phyloP scores from a whole-genome alignment of 2,797 vertebrate genomes.

The Crenuchus spilurus region DNA sequence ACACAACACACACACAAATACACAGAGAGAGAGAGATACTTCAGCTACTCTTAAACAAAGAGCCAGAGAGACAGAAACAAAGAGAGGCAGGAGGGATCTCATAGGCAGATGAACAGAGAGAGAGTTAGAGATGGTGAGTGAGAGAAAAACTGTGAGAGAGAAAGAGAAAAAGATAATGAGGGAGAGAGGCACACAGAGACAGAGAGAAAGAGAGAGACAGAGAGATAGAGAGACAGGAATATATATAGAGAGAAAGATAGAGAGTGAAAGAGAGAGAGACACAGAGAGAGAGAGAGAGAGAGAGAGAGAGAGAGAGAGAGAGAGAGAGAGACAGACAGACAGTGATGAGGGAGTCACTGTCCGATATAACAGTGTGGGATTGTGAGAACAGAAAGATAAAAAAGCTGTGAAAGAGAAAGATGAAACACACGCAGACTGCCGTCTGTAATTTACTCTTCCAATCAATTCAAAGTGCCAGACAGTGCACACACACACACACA shows the following conservation, averaged over 20 bases:
- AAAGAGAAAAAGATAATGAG: slow-evolving; percentile 14
- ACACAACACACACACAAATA: slow-evolving; percentile 22
- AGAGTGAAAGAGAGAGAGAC: slow-evolving; percentile 7
- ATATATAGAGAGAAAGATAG: background rate
- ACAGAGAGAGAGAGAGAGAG: slow-evolving; percentile 3
- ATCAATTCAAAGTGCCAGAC: slow-evolving; percentile 47
- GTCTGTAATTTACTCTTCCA: slow-evolving; percentile 46
- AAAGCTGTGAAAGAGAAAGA: too few relatives aligned
- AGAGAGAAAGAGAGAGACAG: background rate
- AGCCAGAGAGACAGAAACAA: slow-evolving; percentile 37
- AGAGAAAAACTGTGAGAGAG: background rate
- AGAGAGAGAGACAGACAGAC: background rate
- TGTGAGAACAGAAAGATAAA: slow-evolving; percentile 45
- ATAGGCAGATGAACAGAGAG: slow-evolving; percentile 27
- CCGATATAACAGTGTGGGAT: slow-evolving; percentile 43
- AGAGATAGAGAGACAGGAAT: slow-evolving; percentile 6
- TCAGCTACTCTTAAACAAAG: slow-evolving; percentile 41
- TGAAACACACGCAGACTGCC: slow-evolving; percentile 35
- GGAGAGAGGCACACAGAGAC: slow-evolving; percentile 1
- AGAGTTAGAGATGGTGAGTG: too few relatives aligned
- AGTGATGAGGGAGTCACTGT: too few relatives aligned
- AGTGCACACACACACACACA: slow-evolving; percentile 21
- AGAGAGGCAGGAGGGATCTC: slow-evolving; percentile 23
- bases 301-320: background rate
- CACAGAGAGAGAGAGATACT: slow-evolving; percentile 11